Evolutionary conservation across 2,888 invertebrate species (phyloP).

Genomic region (Calameuta filiformis): DNA sequence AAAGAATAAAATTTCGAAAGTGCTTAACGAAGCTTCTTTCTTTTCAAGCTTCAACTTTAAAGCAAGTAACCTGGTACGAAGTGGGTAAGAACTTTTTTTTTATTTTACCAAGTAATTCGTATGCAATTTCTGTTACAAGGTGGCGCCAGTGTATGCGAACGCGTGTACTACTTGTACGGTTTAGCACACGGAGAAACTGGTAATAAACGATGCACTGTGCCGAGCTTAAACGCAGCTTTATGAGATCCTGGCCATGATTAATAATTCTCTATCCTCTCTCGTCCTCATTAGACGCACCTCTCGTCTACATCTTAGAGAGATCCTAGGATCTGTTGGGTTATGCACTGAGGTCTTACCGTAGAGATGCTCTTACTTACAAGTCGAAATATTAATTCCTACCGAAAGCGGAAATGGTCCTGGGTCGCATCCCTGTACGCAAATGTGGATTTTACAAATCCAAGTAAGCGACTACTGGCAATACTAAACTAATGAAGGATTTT

Average conservation of each 20-base stretch:
- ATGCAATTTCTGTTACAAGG: too few relatives aligned
- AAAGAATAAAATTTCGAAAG: not conserved
- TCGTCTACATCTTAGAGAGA: slow-evolving; percentile 32
- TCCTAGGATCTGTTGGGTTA: slow-evolving; percentile 32
- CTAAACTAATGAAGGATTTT: too few relatives aligned
- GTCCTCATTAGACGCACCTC: slow-evolving; percentile 40
- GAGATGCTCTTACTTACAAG: slow-evolving; percentile 12
- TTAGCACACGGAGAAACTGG: not conserved
- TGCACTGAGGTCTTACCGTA: slow-evolving; percentile 33
- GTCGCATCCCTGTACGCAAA: too few relatives aligned
- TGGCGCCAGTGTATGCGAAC: too few relatives aligned
- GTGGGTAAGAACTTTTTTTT: too few relatives aligned
- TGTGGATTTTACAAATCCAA: too few relatives aligned
- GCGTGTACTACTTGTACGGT: too few relatives aligned
- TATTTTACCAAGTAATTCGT: too few relatives aligned
- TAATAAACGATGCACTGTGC: slow-evolving; percentile 53
- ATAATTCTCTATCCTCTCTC: slow-evolving; percentile 51
- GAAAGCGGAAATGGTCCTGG: too few relatives aligned
- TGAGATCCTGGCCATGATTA: slow-evolving; percentile 62
- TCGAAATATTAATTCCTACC: not conserved
- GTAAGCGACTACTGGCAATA: too few relatives aligned
- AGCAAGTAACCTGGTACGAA: too few relatives aligned
- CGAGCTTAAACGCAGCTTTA: slow-evolving; percentile 59
- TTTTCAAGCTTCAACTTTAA: too few relatives aligned
- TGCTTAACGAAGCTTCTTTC: not conserved